Evolutionary conservation across 2,113 vertebrate species (phyloP).

Genomic region (Calypte anna): DNA sequence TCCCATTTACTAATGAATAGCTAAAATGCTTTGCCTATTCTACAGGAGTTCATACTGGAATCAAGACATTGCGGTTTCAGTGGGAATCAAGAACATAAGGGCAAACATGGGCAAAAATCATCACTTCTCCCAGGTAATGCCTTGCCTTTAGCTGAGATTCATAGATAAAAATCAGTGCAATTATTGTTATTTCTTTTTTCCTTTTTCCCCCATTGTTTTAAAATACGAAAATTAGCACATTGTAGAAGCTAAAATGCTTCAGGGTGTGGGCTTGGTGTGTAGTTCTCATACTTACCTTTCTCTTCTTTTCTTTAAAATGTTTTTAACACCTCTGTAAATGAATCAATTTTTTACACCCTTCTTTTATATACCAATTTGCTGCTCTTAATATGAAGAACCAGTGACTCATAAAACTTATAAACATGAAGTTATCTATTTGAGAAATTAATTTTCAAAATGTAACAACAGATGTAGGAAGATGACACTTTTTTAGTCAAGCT

Average conservation of each 20-base stretch:
- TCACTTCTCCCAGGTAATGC: neutral
- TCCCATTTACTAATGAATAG: neutral
- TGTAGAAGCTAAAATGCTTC: neutral
- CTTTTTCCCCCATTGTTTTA: neutral
- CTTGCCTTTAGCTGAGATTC: neutral
- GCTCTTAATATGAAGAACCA: neutral
- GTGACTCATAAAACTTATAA: neutral
- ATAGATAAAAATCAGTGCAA: neutral
- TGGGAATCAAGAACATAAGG: neutral
- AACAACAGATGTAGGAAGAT: neutral
- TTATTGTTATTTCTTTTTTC: neutral
- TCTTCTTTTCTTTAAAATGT: neutral
- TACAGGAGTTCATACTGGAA: neutral
- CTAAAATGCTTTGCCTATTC: neutral
- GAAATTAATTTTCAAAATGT: neutral
- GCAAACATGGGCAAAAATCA: neutral
- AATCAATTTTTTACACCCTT: neutral
- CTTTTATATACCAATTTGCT: neutral
- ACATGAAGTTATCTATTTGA: neutral
- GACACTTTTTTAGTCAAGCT: neutral
- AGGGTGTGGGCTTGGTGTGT: neutral
- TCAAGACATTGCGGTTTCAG: neutral
- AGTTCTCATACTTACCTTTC: neutral
- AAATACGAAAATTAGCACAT: neutral
- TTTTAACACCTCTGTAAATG: neutral